Evolutionary conservation across 2,797 vertebrate species (phyloP), one percentile per base, ranked within the genome.

Genomic region (Knipowitschia caucasica): DNA sequence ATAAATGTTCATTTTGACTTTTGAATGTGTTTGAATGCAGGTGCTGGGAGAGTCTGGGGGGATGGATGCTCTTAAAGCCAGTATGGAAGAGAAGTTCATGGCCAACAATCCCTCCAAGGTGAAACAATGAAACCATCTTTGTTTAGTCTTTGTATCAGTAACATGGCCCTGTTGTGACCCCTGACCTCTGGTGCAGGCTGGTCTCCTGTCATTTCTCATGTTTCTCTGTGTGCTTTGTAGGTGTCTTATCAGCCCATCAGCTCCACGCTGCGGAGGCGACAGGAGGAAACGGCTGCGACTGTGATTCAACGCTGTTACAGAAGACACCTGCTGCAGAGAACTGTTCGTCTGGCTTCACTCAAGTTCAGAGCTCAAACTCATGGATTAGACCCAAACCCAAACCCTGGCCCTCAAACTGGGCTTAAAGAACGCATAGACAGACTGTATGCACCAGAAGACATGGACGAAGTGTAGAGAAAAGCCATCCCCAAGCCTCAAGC

Each of bases 11-110:
- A n/a, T n/a, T n/a, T n/a, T n/a, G n/a, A n/a, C 3, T 4, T 7
- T 39, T 20, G 1, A 17, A 11, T 20, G 10, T 36, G 35, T 7
- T 2, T 39, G 36, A 20, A 3, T 34, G 14, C 24, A 88, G 86
- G 85, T 97, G 3, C 79, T 97, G 67, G 95, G 95, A 0, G 94
- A 96, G 56, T 94, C 95, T 0, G 95, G 91, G 12, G 93, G 91
- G 20, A 96, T 95, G 93, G 96, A 98, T 0, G 69, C 88, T 21
- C 89, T 99, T 21, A 99, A 97, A 78, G 86, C 89, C 31, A 94
- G 91, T 62, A 98, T 98, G 93, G 95, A 99, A 82, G 95, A 98
- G 80, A 99, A 97, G 69, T 98, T 98, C 78, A 97, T 95, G 94
- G 93, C 93, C 0, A 94, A 93, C 69, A 98, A 97, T 50, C 94